Evolutionary conservation across 2,113 vertebrate genomes (phyloP).

Genomic region (Elephas maximus): DNA sequence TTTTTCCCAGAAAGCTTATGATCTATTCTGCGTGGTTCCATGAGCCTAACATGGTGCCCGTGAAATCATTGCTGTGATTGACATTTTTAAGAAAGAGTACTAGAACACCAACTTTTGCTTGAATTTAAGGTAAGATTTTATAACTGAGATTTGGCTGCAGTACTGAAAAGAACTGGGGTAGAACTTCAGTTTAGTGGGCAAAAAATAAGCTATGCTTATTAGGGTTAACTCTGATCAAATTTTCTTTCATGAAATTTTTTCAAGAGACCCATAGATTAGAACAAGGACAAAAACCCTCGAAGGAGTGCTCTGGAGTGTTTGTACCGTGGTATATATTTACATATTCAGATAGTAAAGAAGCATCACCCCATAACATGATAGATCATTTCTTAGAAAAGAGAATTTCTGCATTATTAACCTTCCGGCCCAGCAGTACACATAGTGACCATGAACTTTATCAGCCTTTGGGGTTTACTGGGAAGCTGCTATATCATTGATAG

Average conservation of each 20-base stretch:
- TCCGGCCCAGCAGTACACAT: too few species aligned
- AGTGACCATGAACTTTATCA: too few species aligned
- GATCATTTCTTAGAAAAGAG: background rate
- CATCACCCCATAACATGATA: background rate
- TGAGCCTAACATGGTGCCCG: background rate
- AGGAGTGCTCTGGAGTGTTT: background rate
- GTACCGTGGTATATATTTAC: background rate
- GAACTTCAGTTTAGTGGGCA: background rate
- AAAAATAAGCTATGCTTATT: background rate
- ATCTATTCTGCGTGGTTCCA: background rate
- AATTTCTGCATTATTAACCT: background rate
- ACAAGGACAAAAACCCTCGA: background rate
- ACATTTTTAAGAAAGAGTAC: background rate
- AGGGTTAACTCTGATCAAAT: background rate
- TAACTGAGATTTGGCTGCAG: background rate
- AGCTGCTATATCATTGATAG: too few species aligned
- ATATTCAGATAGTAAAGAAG: background rate
- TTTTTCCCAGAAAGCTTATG: background rate
- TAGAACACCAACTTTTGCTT: background rate
- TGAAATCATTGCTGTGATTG: background rate
- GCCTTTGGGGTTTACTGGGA: too few species aligned
- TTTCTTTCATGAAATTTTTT: background rate
- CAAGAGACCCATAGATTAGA: background rate
- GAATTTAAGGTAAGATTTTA: background rate
- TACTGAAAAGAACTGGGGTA: background rate